These are phyloP conservation scores for Allygus modestus DNA, from an alignment of 2,888 invertebrate genomes.

Conservation along the genomic window DNA sequence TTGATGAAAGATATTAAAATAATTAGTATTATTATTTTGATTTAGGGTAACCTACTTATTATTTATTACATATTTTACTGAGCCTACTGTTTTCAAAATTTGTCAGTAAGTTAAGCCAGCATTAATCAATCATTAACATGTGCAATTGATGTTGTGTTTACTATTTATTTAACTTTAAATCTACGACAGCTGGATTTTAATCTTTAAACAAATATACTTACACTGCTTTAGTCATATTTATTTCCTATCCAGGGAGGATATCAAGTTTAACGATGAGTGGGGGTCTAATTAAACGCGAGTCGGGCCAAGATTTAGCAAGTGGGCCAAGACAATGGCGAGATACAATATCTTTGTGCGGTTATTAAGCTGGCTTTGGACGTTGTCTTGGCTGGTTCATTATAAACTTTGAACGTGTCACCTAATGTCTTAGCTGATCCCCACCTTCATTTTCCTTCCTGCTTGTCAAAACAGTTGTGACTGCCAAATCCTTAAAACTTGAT, in stretches of 20 bases:
- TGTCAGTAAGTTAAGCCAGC: too few relatives aligned
- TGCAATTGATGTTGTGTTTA: too few relatives aligned
- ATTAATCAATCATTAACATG: too few relatives aligned
- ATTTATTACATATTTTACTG: too few relatives aligned
- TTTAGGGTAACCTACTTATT: too few relatives aligned
- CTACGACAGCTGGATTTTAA: too few relatives aligned
- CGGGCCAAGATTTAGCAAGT: slow-evolving; percentile 63
- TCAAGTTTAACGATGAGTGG: background rate
- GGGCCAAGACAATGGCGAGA: slow-evolving; percentile 61
- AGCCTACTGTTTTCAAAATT: too few relatives aligned
- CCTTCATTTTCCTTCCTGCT: background rate
- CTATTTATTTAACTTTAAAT: too few relatives aligned
- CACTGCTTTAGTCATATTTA: too few relatives aligned
- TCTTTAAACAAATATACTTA: too few relatives aligned
- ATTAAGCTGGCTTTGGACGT: slow-evolving; percentile 63
- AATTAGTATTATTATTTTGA: too few relatives aligned
- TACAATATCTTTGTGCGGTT: slow-evolving; percentile 62
- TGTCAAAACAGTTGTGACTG: background rate
- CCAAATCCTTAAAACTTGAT: background rate
- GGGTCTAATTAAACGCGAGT: slow-evolving; percentile 47
- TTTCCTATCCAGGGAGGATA: background rate
- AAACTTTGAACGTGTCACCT: slow-evolving; percentile 53
- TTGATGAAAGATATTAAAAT: too few relatives aligned
- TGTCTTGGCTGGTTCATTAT: slow-evolving; percentile 60
- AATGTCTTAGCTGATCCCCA: slow-evolving; percentile 4